These are phyloP conservation scores for Ormyrus pomaceus DNA, from an alignment of 2,888 invertebrate genomes.

Conservation along the genomic window DNA sequence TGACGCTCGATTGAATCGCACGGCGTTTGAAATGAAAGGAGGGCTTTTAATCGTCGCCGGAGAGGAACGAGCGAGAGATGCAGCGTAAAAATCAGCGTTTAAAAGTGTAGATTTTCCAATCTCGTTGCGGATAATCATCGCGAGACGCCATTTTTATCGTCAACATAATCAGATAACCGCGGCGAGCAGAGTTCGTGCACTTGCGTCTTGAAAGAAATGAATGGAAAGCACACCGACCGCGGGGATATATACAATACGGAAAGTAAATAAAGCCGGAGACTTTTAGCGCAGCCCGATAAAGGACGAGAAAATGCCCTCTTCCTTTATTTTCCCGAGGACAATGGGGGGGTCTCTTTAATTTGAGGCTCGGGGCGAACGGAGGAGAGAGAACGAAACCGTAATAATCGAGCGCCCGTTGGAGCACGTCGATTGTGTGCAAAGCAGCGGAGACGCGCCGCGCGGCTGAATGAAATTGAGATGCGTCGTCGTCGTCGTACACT, in stretches of 20 bases:
- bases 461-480: slow-evolving; percentile 35
- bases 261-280: background rate
- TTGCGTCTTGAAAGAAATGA: background rate
- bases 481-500: slow-evolving; percentile 1
- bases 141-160: no score
- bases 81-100: no score
- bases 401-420: slow-evolving; percentile 26
- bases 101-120: no score
- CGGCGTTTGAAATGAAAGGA: no score
- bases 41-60: no score
- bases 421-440: slow-evolving; percentile 41
- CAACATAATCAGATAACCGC: no score
- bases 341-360: slow-evolving; percentile 31
- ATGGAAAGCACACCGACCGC: background rate
- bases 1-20: no score
- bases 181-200: no score
- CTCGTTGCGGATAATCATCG: no score
- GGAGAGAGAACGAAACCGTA: slow-evolving; percentile 35
- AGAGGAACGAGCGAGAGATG: no score
- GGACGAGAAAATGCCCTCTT: slow-evolving; percentile 17
- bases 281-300: background rate
- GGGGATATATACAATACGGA: background rate
- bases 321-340: slow-evolving; percentile 23
- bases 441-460: background rate
- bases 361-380: slow-evolving; percentile 8